Evolutionary conservation across 2,888 invertebrate genomes (phyloP), one percentile per base, ranked within the genome.

Genomic region (Caenorhabditis afra): DNA sequence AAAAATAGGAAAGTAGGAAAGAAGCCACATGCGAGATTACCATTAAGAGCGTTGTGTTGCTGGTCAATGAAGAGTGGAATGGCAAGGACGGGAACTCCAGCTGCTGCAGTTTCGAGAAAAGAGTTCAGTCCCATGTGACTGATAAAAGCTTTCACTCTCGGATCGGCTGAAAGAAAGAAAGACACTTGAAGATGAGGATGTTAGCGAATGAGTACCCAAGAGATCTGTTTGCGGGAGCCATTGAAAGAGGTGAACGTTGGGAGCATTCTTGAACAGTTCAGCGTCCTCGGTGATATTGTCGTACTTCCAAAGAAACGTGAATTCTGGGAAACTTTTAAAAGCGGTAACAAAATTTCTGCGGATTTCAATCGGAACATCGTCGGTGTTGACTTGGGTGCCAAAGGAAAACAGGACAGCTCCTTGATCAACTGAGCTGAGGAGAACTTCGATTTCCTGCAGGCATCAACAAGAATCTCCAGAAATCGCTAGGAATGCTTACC

Each of bases 191-290:
- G n/a, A n/a, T n/a, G n/a, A n/a, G n/a, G n/a, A n/a, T n/a, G n/a
- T 18, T 12, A 39, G 50, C 64, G n/a, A n/a, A n/a, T n/a, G n/a
- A n/a, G n/a, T 18, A 73, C 78, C 57, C 14, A 78, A 22, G 5
- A 79, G 35, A 49, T 79, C 68, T 16, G 74, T 85, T 58, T 87
- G 87, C 16, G 87, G 87, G 16, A 87, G 22, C 87, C 87, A 87
- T 7, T 84, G 52, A 0, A 78, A 49, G 50, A 73, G 64, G 55
- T 77, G 64, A 10, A 87, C 61, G 75, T 87, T 87, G 7, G 81
- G 49, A 23, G 44, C 52, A 44, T 82, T 66, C 1, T 53, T 57
- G 29, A 83, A 83, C 29, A 82, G 10, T 18, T 74, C 75, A 5
- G 58, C 50, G 50, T 81, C 81, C 8, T 59, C 67, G 8, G 74